Evolutionary conservation across 2,888 invertebrate species (phyloP).

Genomic region (Hyppa rectilinea): DNA sequence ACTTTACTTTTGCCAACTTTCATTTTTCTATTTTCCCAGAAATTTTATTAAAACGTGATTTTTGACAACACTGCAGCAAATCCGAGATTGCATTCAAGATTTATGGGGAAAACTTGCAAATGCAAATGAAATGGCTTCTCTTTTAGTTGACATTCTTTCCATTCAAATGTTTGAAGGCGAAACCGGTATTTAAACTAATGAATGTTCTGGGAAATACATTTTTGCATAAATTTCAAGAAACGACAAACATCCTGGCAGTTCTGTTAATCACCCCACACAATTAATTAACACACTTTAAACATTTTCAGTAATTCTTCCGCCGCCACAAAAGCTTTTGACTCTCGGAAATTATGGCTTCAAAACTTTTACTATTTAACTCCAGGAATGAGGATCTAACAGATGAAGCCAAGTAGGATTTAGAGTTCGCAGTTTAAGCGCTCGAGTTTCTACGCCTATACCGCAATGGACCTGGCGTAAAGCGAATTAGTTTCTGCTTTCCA

Average conservation of each 20-base stretch:
- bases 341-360: conserved; percentile 40
- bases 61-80: conserved; percentile 72
- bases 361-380: conserved; percentile 54
- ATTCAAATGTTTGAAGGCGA: conserved; percentile 1
- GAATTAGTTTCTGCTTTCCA: conserved; percentile 26
- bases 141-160: conserved; percentile 25
- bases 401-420: conserved; percentile 40
- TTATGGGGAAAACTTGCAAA: conserved; percentile 56
- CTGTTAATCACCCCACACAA: not conserved
- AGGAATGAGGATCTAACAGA: conserved; percentile 53
- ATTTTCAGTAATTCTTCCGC: conserved; percentile 18
- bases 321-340: conserved; percentile 32
- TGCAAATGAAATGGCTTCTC: conserved; percentile 36
- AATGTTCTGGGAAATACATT: not conserved
- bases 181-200: not conserved
- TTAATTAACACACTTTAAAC: conserved; percentile 29
- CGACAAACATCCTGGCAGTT: not conserved
- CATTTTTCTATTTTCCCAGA: conserved; percentile 77
- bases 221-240: not conserved
- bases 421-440: conserved; percentile 34
- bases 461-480: conserved; percentile 23
- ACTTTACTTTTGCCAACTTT: conserved; percentile 79
- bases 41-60: conserved; percentile 75
- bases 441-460: conserved; percentile 24
- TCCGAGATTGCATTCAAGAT: conserved; percentile 61